A percentile compares a stretch with the other conserved stretches of the same genome.
phyloP scores from a whole-genome alignment of 2,113 vertebrate genomes.

The Chascanopsetta lugubris region DNA sequence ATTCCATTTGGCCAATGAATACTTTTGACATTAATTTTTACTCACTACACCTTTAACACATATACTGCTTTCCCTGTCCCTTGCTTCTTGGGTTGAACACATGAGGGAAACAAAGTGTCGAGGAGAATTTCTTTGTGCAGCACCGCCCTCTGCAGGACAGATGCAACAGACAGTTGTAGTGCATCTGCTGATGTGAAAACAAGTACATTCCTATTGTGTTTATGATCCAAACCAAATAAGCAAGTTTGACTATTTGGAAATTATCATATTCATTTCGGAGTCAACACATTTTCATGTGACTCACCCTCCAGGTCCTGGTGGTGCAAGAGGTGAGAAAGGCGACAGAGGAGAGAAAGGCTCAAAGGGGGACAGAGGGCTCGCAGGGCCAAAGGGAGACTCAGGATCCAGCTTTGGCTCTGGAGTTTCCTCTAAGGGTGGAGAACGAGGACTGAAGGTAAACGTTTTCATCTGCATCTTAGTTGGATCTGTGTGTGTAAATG shows the following conservation, averaged over 20 bases:
- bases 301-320: conserved; percentile 23
- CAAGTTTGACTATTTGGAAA: no score
- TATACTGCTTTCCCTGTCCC: no score
- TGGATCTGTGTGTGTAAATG: no score
- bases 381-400: conserved; percentile 82
- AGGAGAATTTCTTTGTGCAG: background rate
- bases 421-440: conserved; percentile 28
- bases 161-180: background rate
- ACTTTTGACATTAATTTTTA: no score
- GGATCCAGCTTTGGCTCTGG: conserved; percentile 17
- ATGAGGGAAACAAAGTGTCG: no score
- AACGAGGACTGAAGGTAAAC: conserved; percentile 81
- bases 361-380: conserved; percentile 60
- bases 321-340: conserved; percentile 78
- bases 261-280: no score
- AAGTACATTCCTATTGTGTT: no score
- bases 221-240: no score
- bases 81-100: no score
- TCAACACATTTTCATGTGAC: background rate
- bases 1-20: no score
- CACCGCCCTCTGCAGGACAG: conserved; percentile 14
- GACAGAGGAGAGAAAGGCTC: conserved; percentile 77
- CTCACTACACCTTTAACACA: no score
- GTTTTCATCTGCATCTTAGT: background rate
- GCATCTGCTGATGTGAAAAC: background rate